Conservation (phyloP, 2,113 vertebrate genomes). For the Perca schrenkii region DNA sequence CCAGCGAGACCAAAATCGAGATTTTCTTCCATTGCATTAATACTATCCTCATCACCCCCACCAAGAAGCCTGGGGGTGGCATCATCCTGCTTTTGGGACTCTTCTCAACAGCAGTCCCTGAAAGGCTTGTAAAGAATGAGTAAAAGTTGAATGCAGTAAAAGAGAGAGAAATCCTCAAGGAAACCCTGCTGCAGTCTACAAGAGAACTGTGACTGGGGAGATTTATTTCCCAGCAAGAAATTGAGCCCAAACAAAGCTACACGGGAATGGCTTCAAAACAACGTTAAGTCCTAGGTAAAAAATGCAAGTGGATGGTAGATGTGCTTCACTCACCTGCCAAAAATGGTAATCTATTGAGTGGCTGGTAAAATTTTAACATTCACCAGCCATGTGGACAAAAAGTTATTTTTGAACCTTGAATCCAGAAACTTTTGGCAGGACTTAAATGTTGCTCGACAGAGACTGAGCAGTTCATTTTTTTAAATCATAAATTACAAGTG, state of each 20-base stretch:
- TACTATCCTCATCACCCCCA: not conserved
- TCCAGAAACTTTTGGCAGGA: not conserved
- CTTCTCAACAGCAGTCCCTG: not conserved
- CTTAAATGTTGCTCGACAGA: not conserved
- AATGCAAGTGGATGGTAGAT: too few relatives aligned
- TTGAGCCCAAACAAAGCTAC: not conserved
- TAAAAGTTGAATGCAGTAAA: not conserved
- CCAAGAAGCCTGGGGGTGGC: not conserved
- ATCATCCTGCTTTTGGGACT: slow-evolving; percentile 1
- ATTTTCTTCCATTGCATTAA: not conserved
- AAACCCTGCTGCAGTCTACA: not conserved
- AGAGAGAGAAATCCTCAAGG: not conserved
- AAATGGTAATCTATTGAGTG: too few relatives aligned
- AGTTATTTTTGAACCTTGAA: too few relatives aligned
- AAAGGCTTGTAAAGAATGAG: not conserved
- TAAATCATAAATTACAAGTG: not conserved
- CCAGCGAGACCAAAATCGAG: not conserved
- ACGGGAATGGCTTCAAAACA: not conserved
- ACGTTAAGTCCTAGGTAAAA: too few relatives aligned
- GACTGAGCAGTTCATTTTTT: not conserved
- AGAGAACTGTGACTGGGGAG: not conserved
- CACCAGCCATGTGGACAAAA: too few relatives aligned
- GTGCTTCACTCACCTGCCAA: too few relatives aligned
- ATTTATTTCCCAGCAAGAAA: slow-evolving; percentile 10
- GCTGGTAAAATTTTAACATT: too few relatives aligned